Base-by-base conservation (phyloP, 1,140 invertebrate species). In the Diorhabda elongata region DNA sequence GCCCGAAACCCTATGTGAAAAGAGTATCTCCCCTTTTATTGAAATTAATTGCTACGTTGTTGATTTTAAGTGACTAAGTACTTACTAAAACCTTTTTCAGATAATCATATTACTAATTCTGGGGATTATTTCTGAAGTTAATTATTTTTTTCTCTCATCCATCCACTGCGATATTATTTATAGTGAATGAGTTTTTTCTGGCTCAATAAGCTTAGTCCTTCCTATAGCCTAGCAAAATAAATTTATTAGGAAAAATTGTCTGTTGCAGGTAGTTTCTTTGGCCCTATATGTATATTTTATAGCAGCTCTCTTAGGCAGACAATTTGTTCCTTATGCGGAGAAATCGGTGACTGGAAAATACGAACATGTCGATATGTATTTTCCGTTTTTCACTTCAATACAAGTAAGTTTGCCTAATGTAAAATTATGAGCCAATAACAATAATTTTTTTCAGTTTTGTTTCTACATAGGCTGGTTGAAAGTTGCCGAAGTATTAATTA, bases 401-500 rank as follows among this genome's bases (percentile, higher is more conserved):
- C 93, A 96, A 87, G 92, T 94, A 84, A 66, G 44, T 26, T 44
- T 8, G n/a, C 9, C n/a, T 8, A 26, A 26, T 26, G 26, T 26
- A 26, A 26, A 26, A 52, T 52, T 52, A 5, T 6, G 47, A 52
- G 47, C 9, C 47, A 52, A 52, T 6, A 52, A 52, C 2, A 42
- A 60, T 60, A 9, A 6, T 67, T 9, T 64, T 43, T 81, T 87
- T 88, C 85, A 96, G 92, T 98, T 98, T 81, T 93, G 95, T 79
- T 98, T 98, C 82, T 98, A 97, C 84, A 91, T 98, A 76, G 96
- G 96, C 26, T 98, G 96, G 96, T 82, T 98, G 44, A 97, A 98
- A 87, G 94, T 96, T 11, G 94, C 94, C 8, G 94, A 96, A 81
- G 92, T 94, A 3, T 84, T 95, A 65, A 95, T 95, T 66, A 95